phyloP scores from a whole-genome alignment of 2,113 vertebrate species.

The Taurulus bubalis region DNA sequence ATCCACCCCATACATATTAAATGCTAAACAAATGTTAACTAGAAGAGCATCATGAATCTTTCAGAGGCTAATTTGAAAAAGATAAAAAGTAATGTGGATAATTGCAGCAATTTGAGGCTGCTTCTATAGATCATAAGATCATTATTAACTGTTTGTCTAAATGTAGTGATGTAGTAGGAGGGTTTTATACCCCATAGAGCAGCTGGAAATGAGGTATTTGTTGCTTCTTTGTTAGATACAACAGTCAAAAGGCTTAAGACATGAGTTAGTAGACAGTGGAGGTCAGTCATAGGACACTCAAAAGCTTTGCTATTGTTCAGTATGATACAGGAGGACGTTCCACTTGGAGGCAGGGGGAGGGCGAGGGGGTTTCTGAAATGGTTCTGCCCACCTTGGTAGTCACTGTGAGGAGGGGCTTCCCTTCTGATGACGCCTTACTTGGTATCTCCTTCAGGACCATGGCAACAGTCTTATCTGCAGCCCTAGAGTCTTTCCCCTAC shows the following conservation, averaged over 20 bases:
- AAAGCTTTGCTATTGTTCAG: slow-evolving; percentile 69
- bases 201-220: slow-evolving; percentile 70
- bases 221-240: slow-evolving; percentile 45
- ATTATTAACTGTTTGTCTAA: slow-evolving; percentile 29
- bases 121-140: slow-evolving; percentile 29
- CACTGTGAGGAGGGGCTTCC: slow-evolving; percentile 99
- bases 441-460: slow-evolving; percentile 99
- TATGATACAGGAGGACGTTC: slow-evolving; percentile 63
- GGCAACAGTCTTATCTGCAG: slow-evolving; percentile 99
- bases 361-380: slow-evolving; percentile 84
- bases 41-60: slow-evolving; percentile 24
- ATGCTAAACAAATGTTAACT: slow-evolving; percentile 27
- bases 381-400: slow-evolving; percentile 99
- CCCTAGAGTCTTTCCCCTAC: slow-evolving; percentile 99
- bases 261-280: slow-evolving; percentile 67
- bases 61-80: slow-evolving; percentile 56
- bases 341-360: slow-evolving; percentile 62
- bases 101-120: slow-evolving; percentile 43
- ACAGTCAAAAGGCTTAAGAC: slow-evolving; percentile 35
- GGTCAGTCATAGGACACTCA: slow-evolving; percentile 71
- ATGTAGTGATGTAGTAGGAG: slow-evolving; percentile 13
- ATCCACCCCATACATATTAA: slow-evolving; percentile 25
- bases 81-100: slow-evolving; percentile 30
- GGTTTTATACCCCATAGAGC: slow-evolving; percentile 81
- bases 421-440: slow-evolving; percentile 99